Evolutionary conservation across 1,140 invertebrate species (phyloP).

Genomic region (Sinella curviseta): DNA sequence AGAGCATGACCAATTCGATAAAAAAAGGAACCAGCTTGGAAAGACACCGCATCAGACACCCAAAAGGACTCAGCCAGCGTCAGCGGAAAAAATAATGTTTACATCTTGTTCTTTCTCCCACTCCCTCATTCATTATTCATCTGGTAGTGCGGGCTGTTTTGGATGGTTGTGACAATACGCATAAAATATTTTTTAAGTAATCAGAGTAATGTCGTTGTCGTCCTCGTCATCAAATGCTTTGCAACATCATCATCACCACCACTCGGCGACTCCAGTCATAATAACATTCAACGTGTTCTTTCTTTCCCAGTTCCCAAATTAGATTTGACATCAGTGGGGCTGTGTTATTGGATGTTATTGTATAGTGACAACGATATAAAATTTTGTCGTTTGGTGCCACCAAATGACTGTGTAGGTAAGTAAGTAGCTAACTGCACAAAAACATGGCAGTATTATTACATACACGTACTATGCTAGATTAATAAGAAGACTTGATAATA

Average conservation of each 20-base stretch:
- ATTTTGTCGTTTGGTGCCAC: background rate
- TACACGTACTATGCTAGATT: too few species aligned
- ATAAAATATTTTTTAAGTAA: constrained; percentile 3
- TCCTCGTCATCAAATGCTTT: background rate
- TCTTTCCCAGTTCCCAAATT: background rate
- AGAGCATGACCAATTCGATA: background rate
- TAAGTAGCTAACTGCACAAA: too few species aligned
- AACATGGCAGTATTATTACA: too few species aligned
- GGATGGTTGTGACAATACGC: background rate
- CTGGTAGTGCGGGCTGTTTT: background rate
- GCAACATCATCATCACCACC: too few species aligned
- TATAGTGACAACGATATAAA: background rate
- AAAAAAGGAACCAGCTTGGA: background rate
- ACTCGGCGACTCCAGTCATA: background rate
- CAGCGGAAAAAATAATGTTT: background rate
- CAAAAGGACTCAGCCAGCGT: background rate
- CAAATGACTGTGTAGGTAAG: too few species aligned
- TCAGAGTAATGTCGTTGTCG: background rate
- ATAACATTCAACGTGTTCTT: constrained; percentile 11
- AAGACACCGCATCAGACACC: background rate
- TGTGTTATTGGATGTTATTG: too few species aligned
- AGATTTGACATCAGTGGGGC: background rate
- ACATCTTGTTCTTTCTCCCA: constrained; percentile 6
- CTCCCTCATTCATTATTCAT: constrained; percentile 22
- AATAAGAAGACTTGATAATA: too few species aligned